phyloP scores from a whole-genome alignment of 1,140 invertebrate species.

The Lanistes nyassanus region DNA sequence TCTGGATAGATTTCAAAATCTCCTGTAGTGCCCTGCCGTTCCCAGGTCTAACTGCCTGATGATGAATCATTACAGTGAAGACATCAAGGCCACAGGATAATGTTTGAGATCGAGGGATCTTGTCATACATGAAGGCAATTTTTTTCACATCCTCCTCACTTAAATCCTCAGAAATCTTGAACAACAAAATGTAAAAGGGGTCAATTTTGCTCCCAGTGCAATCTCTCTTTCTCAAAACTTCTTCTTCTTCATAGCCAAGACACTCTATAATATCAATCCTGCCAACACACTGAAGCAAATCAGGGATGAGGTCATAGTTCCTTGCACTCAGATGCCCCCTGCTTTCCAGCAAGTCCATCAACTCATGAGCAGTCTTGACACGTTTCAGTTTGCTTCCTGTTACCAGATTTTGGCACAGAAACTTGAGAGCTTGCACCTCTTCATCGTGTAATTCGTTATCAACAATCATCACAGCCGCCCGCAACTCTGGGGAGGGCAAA shows the following conservation, averaged over 20 bases:
- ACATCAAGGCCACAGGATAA: constrained; percentile 7
- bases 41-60: constrained; percentile 1
- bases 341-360: constrained; percentile 13
- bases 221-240: constrained; percentile 9
- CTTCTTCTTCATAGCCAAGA: constrained; percentile 12
- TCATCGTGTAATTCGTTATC: constrained; percentile 27
- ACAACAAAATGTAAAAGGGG: constrained; percentile 14
- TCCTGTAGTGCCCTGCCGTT: background rate
- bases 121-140: constrained; percentile 7
- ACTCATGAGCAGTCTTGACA: constrained; percentile 14
- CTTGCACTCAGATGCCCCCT: background rate
- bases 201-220: constrained; percentile 3
- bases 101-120: constrained; percentile 9
- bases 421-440: constrained; percentile 27
- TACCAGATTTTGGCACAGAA: constrained; percentile 23
- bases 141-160: constrained; percentile 17
- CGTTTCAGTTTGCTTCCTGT: constrained; percentile 19
- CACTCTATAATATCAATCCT: constrained; percentile 23
- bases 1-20: background rate
- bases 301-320: constrained; percentile 14
- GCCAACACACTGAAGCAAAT: constrained; percentile 23
- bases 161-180: constrained; percentile 14
- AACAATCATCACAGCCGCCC: constrained; percentile 1
- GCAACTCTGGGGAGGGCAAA: background rate
- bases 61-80: constrained; percentile 12